Evolutionary conservation across 2,797 vertebrate species (phyloP).

Genomic region (Thripadectes ignobilis): DNA sequence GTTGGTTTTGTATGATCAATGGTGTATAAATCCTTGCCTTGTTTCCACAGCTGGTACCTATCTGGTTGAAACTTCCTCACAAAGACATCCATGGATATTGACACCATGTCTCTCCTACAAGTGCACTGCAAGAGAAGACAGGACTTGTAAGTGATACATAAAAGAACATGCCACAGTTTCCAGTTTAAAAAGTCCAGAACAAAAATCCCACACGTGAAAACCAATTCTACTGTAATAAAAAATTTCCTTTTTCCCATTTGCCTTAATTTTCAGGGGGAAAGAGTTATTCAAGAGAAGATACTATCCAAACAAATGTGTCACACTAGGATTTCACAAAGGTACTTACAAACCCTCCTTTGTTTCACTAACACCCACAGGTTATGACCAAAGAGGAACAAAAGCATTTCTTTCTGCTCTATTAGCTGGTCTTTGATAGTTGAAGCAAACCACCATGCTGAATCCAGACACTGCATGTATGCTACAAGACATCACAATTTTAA

Average conservation of each 20-base stretch:
- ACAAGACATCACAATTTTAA: not conserved
- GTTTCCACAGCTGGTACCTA: slow-evolving; percentile 90
- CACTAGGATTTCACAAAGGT: not conserved
- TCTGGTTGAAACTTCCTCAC: slow-evolving; percentile 95
- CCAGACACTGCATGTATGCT: not conserved
- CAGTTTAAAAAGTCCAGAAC: not conserved
- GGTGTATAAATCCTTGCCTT: slow-evolving; percentile 88
- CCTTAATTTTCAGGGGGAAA: not conserved
- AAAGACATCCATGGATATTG: slow-evolving; percentile 98
- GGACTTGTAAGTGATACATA: not conserved
- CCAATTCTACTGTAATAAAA: not conserved
- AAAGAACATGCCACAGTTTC: not conserved
- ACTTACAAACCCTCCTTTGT: not conserved
- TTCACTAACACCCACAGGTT: not conserved
- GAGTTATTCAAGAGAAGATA: not conserved
- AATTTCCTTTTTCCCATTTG: not conserved
- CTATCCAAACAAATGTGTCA: not conserved
- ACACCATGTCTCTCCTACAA: slow-evolving; percentile 96
- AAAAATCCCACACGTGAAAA: not conserved
- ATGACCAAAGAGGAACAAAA: not conserved
- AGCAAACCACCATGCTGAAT: not conserved
- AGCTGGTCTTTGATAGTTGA: not conserved
- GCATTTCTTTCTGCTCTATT: not conserved
- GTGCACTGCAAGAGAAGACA: slow-evolving; percentile 83
- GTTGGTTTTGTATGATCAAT: slow-evolving; percentile 92